Base-by-base conservation (phyloP, 2,888 invertebrate genomes). In the Eretmocerus hayati region DNA sequence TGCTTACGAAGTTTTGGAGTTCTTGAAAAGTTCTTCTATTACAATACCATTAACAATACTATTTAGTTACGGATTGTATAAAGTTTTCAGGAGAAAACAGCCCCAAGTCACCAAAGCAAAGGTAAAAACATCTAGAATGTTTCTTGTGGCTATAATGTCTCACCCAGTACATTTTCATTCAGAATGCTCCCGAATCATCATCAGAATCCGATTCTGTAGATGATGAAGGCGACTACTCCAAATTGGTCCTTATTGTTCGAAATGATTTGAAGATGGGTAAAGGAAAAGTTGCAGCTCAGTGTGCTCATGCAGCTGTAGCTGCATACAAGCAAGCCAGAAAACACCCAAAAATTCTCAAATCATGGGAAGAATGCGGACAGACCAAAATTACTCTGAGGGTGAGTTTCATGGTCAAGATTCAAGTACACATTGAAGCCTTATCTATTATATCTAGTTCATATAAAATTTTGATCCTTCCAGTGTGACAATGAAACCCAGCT, bases 191-290 rank as follows among this genome's bases (percentile, higher is more conserved):
- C 16, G 42, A 45, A 1, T 47, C 42, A 32, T 42, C 39, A 18
- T 44, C 45, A 1, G 16, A 26, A 19, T 42, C 47, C 23, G 42
- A 36, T 13, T 42, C 32, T 9, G n/a, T 23, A 21, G 42, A 23
- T 38, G 36, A 38, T 9, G 43, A 44, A 15, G 46, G 37, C 23
- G 42, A 42, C 38, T 42, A 84, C 64, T 83, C 81, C 61, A 90
- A 95, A 73, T 75, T 95, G 73, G 85, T 93, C 5, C 72, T 95
- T 56, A 87, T 91, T 3, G 87, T 94, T 5, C 76, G 94, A 60
- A 89, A 83, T 64, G 95, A 95, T 63, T 74, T 95, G 4, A 90
- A 89, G 70, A 95, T 95, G 95, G 86, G 90, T 13, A 93, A 93
- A 75, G 91, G 95, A 2, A 95, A 95, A 76, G 85, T 90, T 33